Evolutionary conservation across 2,113 vertebrate species (phyloP).

Genomic region (Chaetorhynchus papuensis): DNA sequence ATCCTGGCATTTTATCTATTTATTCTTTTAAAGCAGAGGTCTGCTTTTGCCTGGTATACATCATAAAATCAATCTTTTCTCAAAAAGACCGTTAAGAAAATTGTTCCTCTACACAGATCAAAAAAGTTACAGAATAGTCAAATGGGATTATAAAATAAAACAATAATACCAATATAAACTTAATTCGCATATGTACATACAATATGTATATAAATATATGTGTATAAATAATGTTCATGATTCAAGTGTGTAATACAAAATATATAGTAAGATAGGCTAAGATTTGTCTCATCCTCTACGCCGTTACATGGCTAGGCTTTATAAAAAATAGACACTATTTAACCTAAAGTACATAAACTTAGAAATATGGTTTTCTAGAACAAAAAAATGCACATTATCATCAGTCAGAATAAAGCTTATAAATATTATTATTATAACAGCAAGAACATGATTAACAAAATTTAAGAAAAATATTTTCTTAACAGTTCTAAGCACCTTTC

Average conservation of each 20-base stretch:
- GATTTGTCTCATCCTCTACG: not conserved
- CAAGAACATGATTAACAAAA: not conserved
- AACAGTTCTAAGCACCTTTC: slow-evolving; percentile 79
- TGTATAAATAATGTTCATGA: not conserved
- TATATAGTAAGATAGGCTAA: not conserved
- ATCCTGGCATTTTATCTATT: not conserved
- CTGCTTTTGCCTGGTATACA: not conserved
- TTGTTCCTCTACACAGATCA: not conserved
- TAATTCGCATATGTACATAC: not conserved
- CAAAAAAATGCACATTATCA: not conserved
- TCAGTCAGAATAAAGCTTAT: not conserved
- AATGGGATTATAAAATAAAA: not conserved
- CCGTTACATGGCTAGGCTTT: not conserved
- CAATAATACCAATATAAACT: not conserved
- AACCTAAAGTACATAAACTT: not conserved
- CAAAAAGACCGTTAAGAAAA: not conserved
- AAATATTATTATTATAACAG: not conserved
- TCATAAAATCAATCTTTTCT: not conserved
- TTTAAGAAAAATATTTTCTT: not conserved
- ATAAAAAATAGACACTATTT: not conserved
- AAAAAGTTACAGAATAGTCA: not conserved
- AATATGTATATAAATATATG: not conserved
- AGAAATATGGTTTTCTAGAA: not conserved
- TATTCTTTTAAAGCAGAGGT: not conserved
- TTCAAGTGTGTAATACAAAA: not conserved